A percentile compares a stretch with the other conserved stretches of the same genome.
Conservation (phyloP, 2,888 invertebrate genomes). For the Encarsia formosa region DNA sequence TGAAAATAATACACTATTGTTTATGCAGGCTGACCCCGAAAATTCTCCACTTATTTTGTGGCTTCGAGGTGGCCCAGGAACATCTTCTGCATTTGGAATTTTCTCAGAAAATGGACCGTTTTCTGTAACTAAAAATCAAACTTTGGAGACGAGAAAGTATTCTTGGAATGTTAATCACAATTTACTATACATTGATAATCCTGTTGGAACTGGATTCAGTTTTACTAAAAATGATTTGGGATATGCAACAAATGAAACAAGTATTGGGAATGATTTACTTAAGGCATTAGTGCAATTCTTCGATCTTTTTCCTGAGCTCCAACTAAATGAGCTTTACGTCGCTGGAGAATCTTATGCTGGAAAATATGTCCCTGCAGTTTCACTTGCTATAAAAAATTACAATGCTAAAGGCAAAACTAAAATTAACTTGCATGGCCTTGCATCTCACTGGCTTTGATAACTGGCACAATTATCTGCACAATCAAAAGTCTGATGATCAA, state of each 20-base stretch:
- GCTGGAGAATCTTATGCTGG: constrained; percentile 85
- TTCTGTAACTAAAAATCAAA: constrained; percentile 44
- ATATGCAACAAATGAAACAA: constrained; percentile 72
- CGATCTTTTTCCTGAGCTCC: constrained; percentile 70
- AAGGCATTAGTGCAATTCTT: constrained; percentile 77
- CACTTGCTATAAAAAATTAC: constrained; percentile 67
- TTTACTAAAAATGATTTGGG: constrained; percentile 74
- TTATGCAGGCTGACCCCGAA: not conserved
- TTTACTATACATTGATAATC: constrained; percentile 87
- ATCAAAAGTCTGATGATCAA: not conserved
- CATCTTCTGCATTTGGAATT: constrained; percentile 39
- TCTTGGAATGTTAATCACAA: constrained; percentile 59
- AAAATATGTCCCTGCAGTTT: constrained; percentile 72
- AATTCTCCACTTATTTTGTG: constrained; percentile 56
- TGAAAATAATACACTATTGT: too few species aligned
- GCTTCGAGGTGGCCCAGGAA: constrained; percentile 58
- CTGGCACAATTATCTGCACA: not conserved
- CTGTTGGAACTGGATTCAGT: constrained; percentile 88
- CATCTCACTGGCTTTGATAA: constrained; percentile 56
- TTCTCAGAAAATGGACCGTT: constrained; percentile 73
- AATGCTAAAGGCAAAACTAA: constrained; percentile 56
- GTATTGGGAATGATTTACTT: constrained; percentile 76
- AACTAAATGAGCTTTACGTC: constrained; percentile 70
- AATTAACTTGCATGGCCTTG: constrained; percentile 67
- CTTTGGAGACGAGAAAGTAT: constrained; percentile 65